Base-by-base conservation (phyloP, 2,888 invertebrate genomes). In the Eupithecia vulgata region DNA sequence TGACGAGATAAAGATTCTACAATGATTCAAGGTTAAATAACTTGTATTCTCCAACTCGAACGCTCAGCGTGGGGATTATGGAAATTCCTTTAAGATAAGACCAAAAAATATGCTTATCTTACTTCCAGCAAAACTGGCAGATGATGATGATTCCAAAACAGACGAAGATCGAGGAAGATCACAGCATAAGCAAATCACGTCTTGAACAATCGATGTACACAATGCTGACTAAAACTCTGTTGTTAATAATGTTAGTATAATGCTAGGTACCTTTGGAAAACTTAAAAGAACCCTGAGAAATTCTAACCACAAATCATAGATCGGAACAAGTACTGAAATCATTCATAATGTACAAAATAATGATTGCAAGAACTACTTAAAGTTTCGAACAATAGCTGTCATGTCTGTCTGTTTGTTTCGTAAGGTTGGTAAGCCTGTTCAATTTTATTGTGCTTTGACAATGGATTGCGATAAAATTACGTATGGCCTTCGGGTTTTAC, bases 391-490 rank as follows among this genome's bases (percentile, higher is more conserved):
- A 79, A 79, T 78, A 72, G 75, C 74, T 72, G 73, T 71, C 75
- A 70, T 64, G 71, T 78, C 74, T 69, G 69, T 72, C 69, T 34
- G 72, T 73, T 52, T 61, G 72, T 75, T 78, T 76, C 74, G 78
- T 73, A 80, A 80, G 75, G 65, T 62, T 67, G 73, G 72, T 69
- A 75, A 73, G 74, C 69, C 68, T 65, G 73, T 76, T 78, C 77
- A 78, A 76, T 80, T 78, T 80, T 78, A 78, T 85, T 85, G 85
- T 85, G 80, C 80, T 85, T 81, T 84, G 85, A 85, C 85, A 85
- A 85, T 85, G 76, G 84, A 74, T 84, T 85, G 84, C 82, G 76
- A 71, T 72, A 72, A 71, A 68, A 81, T 65, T 79, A 77, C 75
- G 70, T 73, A 74, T 74, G 78, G 73, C 80, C 80, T 78, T 77